phyloP scores from a whole-genome alignment of 2,888 invertebrate species.

The Myopa tessellatipennis region DNA sequence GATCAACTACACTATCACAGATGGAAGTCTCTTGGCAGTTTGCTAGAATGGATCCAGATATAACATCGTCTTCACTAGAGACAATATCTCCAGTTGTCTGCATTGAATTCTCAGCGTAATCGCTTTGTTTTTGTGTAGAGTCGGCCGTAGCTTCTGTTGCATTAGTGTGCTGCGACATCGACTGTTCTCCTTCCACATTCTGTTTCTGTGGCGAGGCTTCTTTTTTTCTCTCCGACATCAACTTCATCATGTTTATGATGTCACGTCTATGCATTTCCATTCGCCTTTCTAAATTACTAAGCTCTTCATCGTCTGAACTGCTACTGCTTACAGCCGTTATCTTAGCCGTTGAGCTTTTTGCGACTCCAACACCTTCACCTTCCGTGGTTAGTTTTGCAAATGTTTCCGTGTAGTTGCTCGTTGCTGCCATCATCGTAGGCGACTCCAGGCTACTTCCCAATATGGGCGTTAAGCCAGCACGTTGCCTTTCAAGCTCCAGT shows the following conservation, averaged over 20 bases:
- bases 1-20: constrained; percentile 22
- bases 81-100: not conserved
- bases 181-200: not conserved
- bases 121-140: too few species aligned
- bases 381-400: constrained; percentile 4
- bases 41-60: not conserved
- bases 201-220: constrained; percentile 23
- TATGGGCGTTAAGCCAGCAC: constrained; percentile 56
- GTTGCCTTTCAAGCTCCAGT: constrained; percentile 49
- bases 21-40: constrained; percentile 1
- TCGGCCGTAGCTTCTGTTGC: too few species aligned
- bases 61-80: not conserved
- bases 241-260: constrained; percentile 60
- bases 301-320: constrained; percentile 59
- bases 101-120: not conserved
- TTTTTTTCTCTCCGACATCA: constrained; percentile 59
- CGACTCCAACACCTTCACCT: not conserved
- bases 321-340: constrained; percentile 62
- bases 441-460: constrained; percentile 53
- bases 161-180: not conserved
- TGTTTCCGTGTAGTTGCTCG: constrained; percentile 7
- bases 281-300: constrained; percentile 44
- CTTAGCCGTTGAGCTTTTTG: constrained; percentile 35
- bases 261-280: constrained; percentile 49
- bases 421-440: constrained; percentile 46